These are phyloP conservation scores for Lasioglossum villosulum DNA, from an alignment of 2,888 invertebrate genomes.

Conservation along the genomic window DNA sequence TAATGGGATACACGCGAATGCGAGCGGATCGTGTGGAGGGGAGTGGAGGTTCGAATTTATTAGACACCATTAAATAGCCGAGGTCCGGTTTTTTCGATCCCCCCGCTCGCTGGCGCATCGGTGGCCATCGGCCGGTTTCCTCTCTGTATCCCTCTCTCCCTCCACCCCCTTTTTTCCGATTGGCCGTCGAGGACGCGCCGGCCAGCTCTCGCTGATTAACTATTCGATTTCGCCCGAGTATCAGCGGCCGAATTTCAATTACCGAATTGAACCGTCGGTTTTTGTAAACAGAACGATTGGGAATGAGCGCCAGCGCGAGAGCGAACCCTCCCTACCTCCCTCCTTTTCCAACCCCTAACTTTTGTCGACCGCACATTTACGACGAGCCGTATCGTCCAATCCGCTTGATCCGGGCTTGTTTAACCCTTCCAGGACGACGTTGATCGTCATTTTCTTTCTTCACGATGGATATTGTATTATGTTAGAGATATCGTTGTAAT, in stretches of 20 bases:
- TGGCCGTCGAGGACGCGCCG: conserved; percentile 30
- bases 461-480: too few species aligned
- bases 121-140: background rate
- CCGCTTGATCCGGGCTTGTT: conserved; percentile 51
- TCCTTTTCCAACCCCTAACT: background rate
- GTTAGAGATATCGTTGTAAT: too few species aligned
- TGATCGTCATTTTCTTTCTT: too few species aligned
- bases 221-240: conserved; percentile 58
- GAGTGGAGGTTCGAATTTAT: conserved; percentile 35
- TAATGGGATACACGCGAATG: conserved; percentile 30
- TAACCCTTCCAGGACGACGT: background rate
- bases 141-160: background rate
- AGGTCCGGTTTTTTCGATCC: conserved; percentile 19
- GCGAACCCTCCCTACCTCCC: background rate
- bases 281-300: conserved; percentile 39
- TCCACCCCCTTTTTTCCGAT: background rate
- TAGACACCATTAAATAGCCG: conserved; percentile 45
- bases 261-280: conserved; percentile 59
- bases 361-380: conserved; percentile 55
- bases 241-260: conserved; percentile 64
- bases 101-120: background rate
- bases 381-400: conserved; percentile 20
- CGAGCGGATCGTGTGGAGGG: conserved; percentile 1
- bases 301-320: conserved; percentile 2
- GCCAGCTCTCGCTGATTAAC: conserved; percentile 48